Percentiles rank a stretch among this genome's conserved stretches.
These are phyloP conservation scores for Pterostichus niger DNA, from an alignment of 2,888 invertebrate species.

Conservation along the genomic window DNA sequence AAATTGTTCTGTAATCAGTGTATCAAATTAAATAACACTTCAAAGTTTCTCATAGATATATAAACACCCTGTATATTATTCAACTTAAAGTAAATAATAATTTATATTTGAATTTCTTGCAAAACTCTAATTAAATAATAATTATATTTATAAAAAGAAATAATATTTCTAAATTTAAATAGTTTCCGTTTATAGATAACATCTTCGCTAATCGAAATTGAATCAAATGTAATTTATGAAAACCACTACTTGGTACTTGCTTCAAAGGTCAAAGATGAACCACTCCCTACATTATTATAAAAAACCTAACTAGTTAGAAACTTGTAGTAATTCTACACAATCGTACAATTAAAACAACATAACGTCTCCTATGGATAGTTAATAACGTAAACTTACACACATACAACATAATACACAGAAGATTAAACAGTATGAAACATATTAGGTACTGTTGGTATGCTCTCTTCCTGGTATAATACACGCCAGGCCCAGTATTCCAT, in stretches of 20 bases:
- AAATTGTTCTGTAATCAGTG: too few species aligned
- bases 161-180: too few species aligned
- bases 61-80: too few species aligned
- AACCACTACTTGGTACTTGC: slow-evolving; percentile 20
- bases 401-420: slow-evolving; percentile 42
- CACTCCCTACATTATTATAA: slow-evolving; percentile 10
- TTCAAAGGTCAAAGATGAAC: slow-evolving; percentile 12
- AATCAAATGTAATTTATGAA: background rate
- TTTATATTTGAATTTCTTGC: too few species aligned
- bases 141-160: too few species aligned
- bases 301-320: background rate
- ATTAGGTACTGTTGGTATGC: slow-evolving; percentile 54
- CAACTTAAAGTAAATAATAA: too few species aligned
- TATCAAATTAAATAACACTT: too few species aligned
- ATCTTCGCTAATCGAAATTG: background rate
- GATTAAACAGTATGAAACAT: slow-evolving; percentile 62
- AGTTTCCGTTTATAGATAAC: too few species aligned
- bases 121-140: too few species aligned
- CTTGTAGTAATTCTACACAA: background rate
- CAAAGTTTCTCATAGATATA: too few species aligned
- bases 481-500: slow-evolving; percentile 56
- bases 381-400: slow-evolving; percentile 25
- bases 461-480: slow-evolving; percentile 19
- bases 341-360: background rate
- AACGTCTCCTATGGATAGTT: slow-evolving; percentile 24